Percentiles rank a stretch among this genome's conserved stretches.
phyloP scores from a whole-genome alignment of 2,113 vertebrate species.

The Spizaetus ornatus region DNA sequence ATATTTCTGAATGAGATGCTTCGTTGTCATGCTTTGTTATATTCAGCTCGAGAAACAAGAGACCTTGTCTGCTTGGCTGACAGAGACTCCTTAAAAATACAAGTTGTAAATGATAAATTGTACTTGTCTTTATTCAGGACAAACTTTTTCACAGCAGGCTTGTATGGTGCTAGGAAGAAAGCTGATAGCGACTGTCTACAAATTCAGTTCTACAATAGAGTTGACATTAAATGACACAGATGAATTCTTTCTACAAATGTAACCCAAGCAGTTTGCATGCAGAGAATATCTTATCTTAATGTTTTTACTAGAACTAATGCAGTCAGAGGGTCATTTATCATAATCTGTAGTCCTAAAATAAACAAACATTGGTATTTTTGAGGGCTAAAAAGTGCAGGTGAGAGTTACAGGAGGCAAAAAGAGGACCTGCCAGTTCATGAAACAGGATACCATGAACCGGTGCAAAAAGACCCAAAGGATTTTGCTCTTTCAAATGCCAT shows the following conservation, averaged over 20 bases:
- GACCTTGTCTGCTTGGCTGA: not conserved
- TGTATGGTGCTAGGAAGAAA: not conserved
- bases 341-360: not conserved
- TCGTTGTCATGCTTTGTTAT: not conserved
- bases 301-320: not conserved
- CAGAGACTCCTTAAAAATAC: not conserved
- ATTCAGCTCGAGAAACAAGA: not conserved
- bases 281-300: not conserved
- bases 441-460: not conserved
- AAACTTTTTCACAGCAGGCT: not conserved
- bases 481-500: not conserved
- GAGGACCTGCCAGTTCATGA: not conserved
- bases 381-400: not conserved
- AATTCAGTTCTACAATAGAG: not conserved
- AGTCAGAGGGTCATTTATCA: not conserved
- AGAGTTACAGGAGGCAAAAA: not conserved
- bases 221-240: not conserved
- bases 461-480: not conserved
- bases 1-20: not conserved
- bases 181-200: not conserved
- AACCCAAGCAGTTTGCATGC: not conserved
- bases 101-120: not conserved
- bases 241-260: not conserved
- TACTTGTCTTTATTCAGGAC: not conserved
- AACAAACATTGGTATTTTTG: not conserved